Percentiles rank a stretch among this genome's conserved stretches.
These are phyloP conservation scores for Stigmatopora argus DNA, from an alignment of 2,113 vertebrate species.

Conservation along the genomic window DNA sequence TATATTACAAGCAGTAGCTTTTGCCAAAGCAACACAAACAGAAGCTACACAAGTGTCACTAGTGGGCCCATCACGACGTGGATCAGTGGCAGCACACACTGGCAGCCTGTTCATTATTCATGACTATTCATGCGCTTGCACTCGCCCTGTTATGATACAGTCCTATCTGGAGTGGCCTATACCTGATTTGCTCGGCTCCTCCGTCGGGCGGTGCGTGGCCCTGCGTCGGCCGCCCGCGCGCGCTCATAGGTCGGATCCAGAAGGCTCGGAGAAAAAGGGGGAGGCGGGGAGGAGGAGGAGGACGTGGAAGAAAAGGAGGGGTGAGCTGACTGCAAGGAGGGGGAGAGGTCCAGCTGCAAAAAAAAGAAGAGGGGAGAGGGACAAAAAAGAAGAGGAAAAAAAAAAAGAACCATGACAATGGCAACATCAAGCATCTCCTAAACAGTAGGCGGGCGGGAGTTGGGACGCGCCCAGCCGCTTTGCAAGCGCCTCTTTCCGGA, in stretches of 20 bases:
- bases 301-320: constrained; percentile 69
- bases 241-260: constrained; percentile 78
- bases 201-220: constrained; percentile 64
- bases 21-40: neutral
- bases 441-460: constrained; percentile 44
- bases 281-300: constrained; percentile 62
- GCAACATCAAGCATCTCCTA: constrained; percentile 68
- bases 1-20: neutral
- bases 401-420: constrained; percentile 66
- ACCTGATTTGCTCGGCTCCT: constrained; percentile 67
- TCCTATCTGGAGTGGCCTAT: constrained; percentile 55
- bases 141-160: constrained; percentile 65
- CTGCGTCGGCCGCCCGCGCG: constrained; percentile 70
- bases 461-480: constrained; percentile 43
- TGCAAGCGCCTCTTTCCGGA: constrained; percentile 63
- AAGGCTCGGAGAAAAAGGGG: constrained; percentile 56
- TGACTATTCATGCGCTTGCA: constrained; percentile 50
- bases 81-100: constrained; percentile 35
- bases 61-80: constrained; percentile 49
- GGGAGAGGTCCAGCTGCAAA: constrained; percentile 74
- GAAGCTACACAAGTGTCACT: constrained; percentile 34
- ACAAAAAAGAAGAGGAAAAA: constrained; percentile 13
- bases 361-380: constrained; percentile 37
- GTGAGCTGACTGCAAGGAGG: constrained; percentile 66
- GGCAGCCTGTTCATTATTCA: constrained; percentile 64